Base-by-base conservation (phyloP, 2,888 invertebrate genomes). In the Mystacides longicornis region DNA sequence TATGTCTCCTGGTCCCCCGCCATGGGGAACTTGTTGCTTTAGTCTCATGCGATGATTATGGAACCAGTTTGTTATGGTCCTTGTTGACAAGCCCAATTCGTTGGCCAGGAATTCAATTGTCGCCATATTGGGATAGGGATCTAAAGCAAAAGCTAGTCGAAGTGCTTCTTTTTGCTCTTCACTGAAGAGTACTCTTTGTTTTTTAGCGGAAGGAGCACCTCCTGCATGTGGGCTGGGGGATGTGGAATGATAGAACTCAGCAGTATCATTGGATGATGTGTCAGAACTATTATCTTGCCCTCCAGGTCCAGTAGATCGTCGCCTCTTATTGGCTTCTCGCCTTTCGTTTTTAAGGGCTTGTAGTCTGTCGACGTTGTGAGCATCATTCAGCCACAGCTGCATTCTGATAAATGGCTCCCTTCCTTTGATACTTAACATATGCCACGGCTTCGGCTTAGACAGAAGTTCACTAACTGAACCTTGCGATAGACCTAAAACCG, bases 11-110 rank as follows among this genome's bases (percentile, higher is more conserved):
- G 84, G 82, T 21, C 85, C 77, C 23, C 85, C 77, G 1, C 87
- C 86, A 66, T 90, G 90, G 1, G 91, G 89, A 52, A 86, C 85
- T 68, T 91, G 90, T 68, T 93, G 92, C 74, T 97, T 97, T 68
- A 95, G 82, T 60, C 99, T 83, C 94, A 99, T 99, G 65, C 99
- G 86, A 71, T 99, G 97, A 71, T 99, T 99, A 80, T 99, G 98
- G 81, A 99, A 99, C 99, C 99, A 99, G 74, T 99, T 99, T 59
- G 96, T 96, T 66, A 99, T 97, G 53, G 98, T 98, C 64, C 98
- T 82, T 51, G 95, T 89, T 4, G 94, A 92, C 42, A 99, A 79
- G 7, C 87, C 89, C 54, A 99, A 77, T 71, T 96, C 95, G 23
- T 85, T 83, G 23, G 97, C 95, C 56, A 99, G 80, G 68, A 94